Evolutionary conservation across 2,888 invertebrate species (phyloP).

Genomic region (Blastobasis lacticolella): DNA sequence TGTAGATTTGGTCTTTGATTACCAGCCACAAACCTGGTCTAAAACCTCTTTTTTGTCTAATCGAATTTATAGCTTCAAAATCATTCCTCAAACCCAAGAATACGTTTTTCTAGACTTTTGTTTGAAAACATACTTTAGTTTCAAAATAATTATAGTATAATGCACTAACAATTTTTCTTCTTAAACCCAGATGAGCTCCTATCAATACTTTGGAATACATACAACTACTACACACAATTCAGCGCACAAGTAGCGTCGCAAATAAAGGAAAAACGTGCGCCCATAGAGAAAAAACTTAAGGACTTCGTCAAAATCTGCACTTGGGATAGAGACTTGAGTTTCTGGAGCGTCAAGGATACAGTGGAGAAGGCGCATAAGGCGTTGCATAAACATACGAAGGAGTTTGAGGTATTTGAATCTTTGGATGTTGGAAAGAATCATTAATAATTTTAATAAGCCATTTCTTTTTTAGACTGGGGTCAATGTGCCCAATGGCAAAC

Average conservation of each 20-base stretch:
- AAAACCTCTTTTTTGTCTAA: no score
- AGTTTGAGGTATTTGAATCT: conserved; percentile 78
- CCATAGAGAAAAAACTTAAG: conserved; percentile 92
- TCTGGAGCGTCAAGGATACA: conserved; percentile 93
- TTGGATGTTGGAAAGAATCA: no score
- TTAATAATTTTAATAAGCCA: no score
- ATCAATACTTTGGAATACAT: conserved; percentile 85
- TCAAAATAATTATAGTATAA: no score
- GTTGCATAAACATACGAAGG: conserved; percentile 88
- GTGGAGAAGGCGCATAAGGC: conserved; percentile 91
- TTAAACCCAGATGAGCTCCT: conserved; percentile 66
- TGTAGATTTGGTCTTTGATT: no score
- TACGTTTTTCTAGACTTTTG: no score
- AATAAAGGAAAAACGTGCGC: conserved; percentile 80
- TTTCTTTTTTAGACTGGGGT: no score
- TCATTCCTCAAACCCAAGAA: no score
- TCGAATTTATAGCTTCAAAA: no score
- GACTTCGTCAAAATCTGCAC: conserved; percentile 96
- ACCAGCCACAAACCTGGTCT: no score
- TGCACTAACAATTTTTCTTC: neutral
- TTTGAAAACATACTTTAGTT: no score
- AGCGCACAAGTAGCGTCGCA: conserved; percentile 74
- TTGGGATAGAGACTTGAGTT: conserved; percentile 95
- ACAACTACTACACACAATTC: conserved; percentile 90
- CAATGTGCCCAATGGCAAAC: no score